phyloP scores from a whole-genome alignment of 2,113 vertebrate genomes.

The Colossoma macropomum region DNA sequence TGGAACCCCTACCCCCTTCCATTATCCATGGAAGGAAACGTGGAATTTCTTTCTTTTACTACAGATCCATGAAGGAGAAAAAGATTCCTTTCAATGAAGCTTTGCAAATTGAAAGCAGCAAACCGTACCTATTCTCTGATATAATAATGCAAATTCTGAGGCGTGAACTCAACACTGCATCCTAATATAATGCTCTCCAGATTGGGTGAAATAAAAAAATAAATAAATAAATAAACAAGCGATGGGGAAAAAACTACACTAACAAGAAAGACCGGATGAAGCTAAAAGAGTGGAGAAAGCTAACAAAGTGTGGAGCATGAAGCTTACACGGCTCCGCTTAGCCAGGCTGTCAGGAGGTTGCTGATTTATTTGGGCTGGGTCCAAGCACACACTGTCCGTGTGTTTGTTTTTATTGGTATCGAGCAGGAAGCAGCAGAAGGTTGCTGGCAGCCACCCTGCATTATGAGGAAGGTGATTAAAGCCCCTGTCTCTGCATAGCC shows the following conservation, averaged over 20 bases:
- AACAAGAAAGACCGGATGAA: not conserved
- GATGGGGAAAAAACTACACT: not conserved
- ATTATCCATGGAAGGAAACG: not conserved
- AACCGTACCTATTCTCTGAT: constrained; percentile 8
- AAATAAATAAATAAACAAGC: not conserved
- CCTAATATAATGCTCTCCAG: not conserved
- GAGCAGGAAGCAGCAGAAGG: constrained; percentile 26
- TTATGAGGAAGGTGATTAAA: constrained; percentile 52
- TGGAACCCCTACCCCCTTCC: not conserved
- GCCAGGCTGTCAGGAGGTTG: constrained; percentile 12
- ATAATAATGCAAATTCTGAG: constrained; percentile 32
- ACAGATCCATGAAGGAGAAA: not conserved
- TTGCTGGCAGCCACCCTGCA: constrained; percentile 38
- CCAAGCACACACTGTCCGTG: constrained; percentile 40
- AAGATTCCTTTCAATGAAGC: not conserved
- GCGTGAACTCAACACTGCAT: not conserved
- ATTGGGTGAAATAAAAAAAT: not conserved
- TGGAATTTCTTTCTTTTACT: not conserved
- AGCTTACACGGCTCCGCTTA: not conserved
- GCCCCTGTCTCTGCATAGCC: constrained; percentile 30
- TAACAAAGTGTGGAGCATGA: not conserved
- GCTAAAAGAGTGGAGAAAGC: not conserved
- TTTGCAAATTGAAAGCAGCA: constrained; percentile 4
- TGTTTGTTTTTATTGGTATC: constrained; percentile 47
- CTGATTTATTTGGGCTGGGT: constrained; percentile 43